Percentiles rank a stretch among this genome's conserved stretches.
Evolutionary conservation across 2,888 invertebrate species (phyloP).

Genomic region (Eremobia ochroleuca): DNA sequence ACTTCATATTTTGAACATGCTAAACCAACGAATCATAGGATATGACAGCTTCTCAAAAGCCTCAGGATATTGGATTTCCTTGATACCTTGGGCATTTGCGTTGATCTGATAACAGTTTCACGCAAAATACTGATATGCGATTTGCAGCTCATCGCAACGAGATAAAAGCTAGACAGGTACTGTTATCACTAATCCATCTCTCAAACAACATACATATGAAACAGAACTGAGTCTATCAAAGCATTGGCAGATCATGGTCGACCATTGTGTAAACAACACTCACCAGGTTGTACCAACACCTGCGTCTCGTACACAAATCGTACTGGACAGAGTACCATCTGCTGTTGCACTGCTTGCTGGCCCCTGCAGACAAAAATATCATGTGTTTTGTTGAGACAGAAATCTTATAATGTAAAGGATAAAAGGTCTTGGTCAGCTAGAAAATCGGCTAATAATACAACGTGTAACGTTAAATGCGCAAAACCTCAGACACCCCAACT

Average conservation of each 20-base stretch:
- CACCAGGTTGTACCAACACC: constrained; percentile 84
- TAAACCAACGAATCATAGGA: neutral
- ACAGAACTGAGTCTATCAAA: neutral
- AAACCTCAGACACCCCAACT: too few species aligned
- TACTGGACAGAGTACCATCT: constrained; percentile 85
- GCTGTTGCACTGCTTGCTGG: constrained; percentile 77
- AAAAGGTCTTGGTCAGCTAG: neutral
- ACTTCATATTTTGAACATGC: neutral
- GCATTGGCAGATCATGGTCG: neutral
- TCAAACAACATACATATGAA: neutral
- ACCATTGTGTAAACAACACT: constrained; percentile 58
- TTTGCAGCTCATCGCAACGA: constrained; percentile 8
- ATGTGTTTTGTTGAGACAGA: constrained; percentile 9
- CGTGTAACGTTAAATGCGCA: too few species aligned
- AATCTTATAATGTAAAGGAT: neutral
- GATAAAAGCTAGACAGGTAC: constrained; percentile 17
- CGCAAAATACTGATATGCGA: constrained; percentile 14
- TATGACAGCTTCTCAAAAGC: too few species aligned
- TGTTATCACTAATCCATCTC: constrained; percentile 30
- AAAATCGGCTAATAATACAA: neutral
- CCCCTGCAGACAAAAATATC: constrained; percentile 61
- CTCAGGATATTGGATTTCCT: neutral
- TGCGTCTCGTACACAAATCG: constrained; percentile 86
- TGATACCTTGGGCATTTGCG: neutral
- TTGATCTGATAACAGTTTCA: constrained; percentile 6